A percentile compares a stretch with the other conserved stretches of the same genome.
Evolutionary conservation across 2,113 vertebrate genomes (phyloP).

Genomic region (Caracal caracal): DNA sequence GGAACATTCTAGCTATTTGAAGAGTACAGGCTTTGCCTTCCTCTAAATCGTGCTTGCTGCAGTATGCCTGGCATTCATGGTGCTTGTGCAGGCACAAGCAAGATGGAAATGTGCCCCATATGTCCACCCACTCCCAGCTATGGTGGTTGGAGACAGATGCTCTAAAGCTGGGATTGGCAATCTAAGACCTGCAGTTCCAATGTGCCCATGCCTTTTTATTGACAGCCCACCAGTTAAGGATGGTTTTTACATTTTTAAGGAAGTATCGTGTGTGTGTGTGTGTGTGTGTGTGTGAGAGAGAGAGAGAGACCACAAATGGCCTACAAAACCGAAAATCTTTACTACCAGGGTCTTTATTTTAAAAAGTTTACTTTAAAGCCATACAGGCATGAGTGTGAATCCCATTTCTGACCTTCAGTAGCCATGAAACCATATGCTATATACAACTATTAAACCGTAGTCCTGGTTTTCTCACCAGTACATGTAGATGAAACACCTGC

Average conservation of each 20-base stretch:
- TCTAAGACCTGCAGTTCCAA: not conserved
- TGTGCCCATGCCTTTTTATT: not conserved
- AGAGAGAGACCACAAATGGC: not conserved
- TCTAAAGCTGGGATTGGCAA: not conserved
- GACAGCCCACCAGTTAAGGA: not conserved
- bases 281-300: not conserved
- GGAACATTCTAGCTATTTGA: not conserved
- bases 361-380: not conserved
- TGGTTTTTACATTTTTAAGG: slow-evolving; percentile 10
- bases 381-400: not conserved
- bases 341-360: not conserved
- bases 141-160: not conserved
- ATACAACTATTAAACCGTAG: not conserved
- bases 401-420: not conserved
- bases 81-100: not conserved
- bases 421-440: not conserved
- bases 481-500: not conserved
- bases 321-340: slow-evolving; percentile 26
- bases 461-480: not conserved
- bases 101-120: not conserved
- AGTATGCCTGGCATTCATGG: not conserved
- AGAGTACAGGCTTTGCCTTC: not conserved
- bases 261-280: not conserved
- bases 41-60: not conserved
- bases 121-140: not conserved